Evolutionary conservation across 2,113 vertebrate genomes (phyloP).

Genomic region (Daphoenositta chrysoptera): DNA sequence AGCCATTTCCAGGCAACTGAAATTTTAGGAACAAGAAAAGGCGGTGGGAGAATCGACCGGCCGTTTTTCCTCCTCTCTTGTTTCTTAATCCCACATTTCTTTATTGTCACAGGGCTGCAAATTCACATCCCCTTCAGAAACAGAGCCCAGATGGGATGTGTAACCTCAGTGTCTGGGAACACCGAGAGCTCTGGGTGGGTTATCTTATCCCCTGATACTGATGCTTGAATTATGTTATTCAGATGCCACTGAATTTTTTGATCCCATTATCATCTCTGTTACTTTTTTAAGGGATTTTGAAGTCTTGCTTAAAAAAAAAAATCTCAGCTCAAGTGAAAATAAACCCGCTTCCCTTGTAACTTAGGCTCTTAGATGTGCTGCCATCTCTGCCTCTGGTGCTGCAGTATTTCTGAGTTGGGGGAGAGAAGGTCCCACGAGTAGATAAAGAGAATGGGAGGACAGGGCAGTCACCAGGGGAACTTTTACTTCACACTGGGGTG

Average conservation of each 20-base stretch:
- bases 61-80: background rate
- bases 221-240: background rate
- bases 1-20: constrained; percentile 51
- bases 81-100: background rate
- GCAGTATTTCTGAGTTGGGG: background rate
- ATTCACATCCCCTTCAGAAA: background rate
- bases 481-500: background rate
- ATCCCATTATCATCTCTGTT: background rate
- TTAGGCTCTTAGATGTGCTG: background rate
- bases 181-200: background rate
- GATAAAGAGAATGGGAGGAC: background rate
- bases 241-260: background rate
- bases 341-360: background rate
- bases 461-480: background rate
- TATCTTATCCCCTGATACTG: background rate
- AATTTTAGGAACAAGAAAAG: background rate
- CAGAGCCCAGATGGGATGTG: background rate
- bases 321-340: background rate
- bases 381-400: background rate
- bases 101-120: background rate
- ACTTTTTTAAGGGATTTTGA: constrained; percentile 5
- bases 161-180: background rate
- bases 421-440: background rate
- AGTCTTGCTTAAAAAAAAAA: background rate
- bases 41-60: rapidly evolving